Conservation (phyloP, 2,113 vertebrate species). For the Dunckerocampus dactyliophorus region DNA sequence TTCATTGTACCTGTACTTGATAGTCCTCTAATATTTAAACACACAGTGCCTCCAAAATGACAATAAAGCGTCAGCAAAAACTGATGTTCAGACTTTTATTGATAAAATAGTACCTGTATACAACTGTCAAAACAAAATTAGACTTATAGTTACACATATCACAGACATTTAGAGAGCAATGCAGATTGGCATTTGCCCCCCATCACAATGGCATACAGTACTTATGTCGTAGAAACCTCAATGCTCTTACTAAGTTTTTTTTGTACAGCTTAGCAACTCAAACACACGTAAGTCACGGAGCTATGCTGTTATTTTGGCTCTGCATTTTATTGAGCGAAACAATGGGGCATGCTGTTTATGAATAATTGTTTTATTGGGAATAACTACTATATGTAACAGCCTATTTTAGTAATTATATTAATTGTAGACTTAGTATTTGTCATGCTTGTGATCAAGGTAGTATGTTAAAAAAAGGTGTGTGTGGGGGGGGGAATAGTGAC, state of each 20-base stretch:
- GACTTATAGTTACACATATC: slow-evolving; percentile 53
- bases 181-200: slow-evolving; percentile 43
- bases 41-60: no score
- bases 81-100: slow-evolving; percentile 63
- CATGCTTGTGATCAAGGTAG: slow-evolving; percentile 40
- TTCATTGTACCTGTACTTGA: no score
- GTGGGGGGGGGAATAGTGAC: slow-evolving; percentile 16
- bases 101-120: slow-evolving; percentile 72
- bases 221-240: slow-evolving; percentile 41
- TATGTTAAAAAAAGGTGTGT: slow-evolving; percentile 4
- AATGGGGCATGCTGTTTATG: slow-evolving; percentile 40
- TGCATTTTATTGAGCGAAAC: slow-evolving; percentile 16
- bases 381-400: slow-evolving; percentile 13
- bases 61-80: slow-evolving; percentile 5
- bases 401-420: background rate
- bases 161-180: slow-evolving; percentile 62
- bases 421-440: slow-evolving; percentile 29
- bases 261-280: slow-evolving; percentile 34
- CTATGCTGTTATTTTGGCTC: slow-evolving; percentile 21
- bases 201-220: slow-evolving; percentile 55
- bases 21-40: no score
- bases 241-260: slow-evolving; percentile 39
- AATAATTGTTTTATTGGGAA: slow-evolving; percentile 9
- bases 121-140: slow-evolving; percentile 57
- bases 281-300: slow-evolving; percentile 34